Conservation (phyloP, 2,888 invertebrate genomes). For the Leptopterna dolabrata region DNA sequence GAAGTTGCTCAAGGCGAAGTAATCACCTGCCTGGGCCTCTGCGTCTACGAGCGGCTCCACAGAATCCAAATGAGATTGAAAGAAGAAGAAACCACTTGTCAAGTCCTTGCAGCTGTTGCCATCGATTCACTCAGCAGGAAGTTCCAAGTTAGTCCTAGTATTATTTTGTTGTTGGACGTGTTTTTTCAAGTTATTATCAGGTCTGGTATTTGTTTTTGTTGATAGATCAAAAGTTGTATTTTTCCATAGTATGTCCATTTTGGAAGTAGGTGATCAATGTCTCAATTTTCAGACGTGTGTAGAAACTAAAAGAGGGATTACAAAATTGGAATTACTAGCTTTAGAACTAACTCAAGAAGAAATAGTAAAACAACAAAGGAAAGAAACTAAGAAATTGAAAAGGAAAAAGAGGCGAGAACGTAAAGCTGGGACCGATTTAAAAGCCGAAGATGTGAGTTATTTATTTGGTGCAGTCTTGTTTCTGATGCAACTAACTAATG, state of each 20-base stretch:
- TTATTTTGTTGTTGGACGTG: background rate
- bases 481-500: no score
- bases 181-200: no score
- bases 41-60: constrained; percentile 90
- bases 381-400: constrained; percentile 88
- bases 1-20: constrained; percentile 98
- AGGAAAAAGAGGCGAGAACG: constrained; percentile 81
- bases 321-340: constrained; percentile 87
- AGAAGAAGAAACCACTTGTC: constrained; percentile 94
- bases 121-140: constrained; percentile 88
- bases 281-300: constrained; percentile 77
- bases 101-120: constrained; percentile 88
- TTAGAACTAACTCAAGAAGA: constrained; percentile 90
- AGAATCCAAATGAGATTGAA: constrained; percentile 86
- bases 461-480: background rate
- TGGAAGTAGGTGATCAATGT: no score
- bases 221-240: no score
- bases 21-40: constrained; percentile 92
- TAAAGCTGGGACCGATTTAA: constrained; percentile 61
- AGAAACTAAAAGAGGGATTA: constrained; percentile 88
- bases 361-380: constrained; percentile 83
- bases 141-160: constrained; percentile 73
- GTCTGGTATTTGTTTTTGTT: no score
- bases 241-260: no score
- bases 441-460: constrained; percentile 40